Evolutionary conservation across 92 coral and sea anemone species (phyloP), one percentile per base, ranked within the genome.

Genomic region (Pocillopora grandis): DNA sequence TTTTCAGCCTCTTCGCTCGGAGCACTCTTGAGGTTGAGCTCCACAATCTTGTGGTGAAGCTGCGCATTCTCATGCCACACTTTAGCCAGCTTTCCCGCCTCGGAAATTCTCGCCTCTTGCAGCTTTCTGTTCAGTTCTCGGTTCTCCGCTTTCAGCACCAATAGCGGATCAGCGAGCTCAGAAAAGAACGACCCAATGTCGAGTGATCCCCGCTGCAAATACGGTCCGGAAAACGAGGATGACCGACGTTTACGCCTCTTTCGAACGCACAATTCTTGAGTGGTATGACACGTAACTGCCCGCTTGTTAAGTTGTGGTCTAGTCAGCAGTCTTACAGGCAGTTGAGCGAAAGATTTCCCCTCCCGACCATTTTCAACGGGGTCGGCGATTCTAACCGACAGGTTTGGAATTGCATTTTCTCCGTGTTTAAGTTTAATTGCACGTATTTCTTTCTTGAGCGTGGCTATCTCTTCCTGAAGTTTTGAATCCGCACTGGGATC

Each of bases 51-150:
- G 58, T 87, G 86, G 77, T 90, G 88, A 21, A 93, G 87, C 85
- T 90, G 92, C 12, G 92, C 92, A 55, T 93, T 93, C 58, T 93
- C 89, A 75, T 86, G 88, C 80, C 90, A 66, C 73, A 93, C 88
- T 77, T 93, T 93, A 61, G 95, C 93, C 88, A 93, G 75, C 71
- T 93, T 93, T 1, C 96, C 94, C 49, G 94, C 88, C 85, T 93
- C 96, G 13, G 70, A 84, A 12, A 93, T 93, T 80, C 89, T 90
- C 20, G 90, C 75, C 71, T 93, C 90, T 9, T 86, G 91, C 33
- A 93, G 81, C n/a, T 86, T 77, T 19, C 88, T 79, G 52, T 90
- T 84, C 36, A 93, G 88, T 27, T 82, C 91, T 48, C 80, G 79
- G 35, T 93, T 93, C 80, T 93, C 96, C 18, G 81, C 84, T 71